Percentiles rank a stretch among this genome's conserved stretches.
These are phyloP conservation scores for Toxotes lorentzi DNA, from an alignment of 2,797 vertebrate species.

Conservation along the genomic window DNA sequence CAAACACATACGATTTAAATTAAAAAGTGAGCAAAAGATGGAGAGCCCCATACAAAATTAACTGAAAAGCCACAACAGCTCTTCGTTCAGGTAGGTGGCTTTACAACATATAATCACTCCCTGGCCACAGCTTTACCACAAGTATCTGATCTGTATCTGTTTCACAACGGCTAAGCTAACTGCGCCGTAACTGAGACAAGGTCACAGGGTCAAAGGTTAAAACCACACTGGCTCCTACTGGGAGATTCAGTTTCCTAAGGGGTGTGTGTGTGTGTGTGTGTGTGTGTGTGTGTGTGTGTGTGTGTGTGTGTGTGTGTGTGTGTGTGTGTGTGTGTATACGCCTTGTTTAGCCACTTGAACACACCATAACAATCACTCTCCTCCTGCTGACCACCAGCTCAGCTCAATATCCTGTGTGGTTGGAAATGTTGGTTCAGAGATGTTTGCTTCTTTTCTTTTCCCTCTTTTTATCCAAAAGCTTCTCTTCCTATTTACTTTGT, in stretches of 20 bases:
- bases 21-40: background rate
- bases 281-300: conserved; percentile 43
- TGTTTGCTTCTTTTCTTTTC: conserved; percentile 49
- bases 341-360: conserved; percentile 55
- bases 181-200: conserved; percentile 77
- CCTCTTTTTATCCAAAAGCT: conserved; percentile 1
- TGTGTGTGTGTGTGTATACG: conserved; percentile 5
- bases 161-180: conserved; percentile 71
- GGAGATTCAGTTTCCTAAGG: conserved; percentile 82
- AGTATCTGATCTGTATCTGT: conserved; percentile 76
- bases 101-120: conserved; percentile 51
- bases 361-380: conserved; percentile 59
- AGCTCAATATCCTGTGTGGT: conserved; percentile 79
- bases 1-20: background rate
- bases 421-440: conserved; percentile 55
- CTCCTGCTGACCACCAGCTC: conserved; percentile 67
- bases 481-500: conserved; percentile 23
- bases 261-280: conserved; percentile 60
- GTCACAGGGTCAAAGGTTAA: conserved; percentile 84
- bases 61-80: background rate
- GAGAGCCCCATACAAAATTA: background rate
- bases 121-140: conserved; percentile 70
- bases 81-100: conserved; percentile 28
- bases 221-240: conserved; percentile 84
- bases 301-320: conserved; percentile 19